Conservation (phyloP, 92 coral and sea anemone species). For the Porites divaricata region DNA sequence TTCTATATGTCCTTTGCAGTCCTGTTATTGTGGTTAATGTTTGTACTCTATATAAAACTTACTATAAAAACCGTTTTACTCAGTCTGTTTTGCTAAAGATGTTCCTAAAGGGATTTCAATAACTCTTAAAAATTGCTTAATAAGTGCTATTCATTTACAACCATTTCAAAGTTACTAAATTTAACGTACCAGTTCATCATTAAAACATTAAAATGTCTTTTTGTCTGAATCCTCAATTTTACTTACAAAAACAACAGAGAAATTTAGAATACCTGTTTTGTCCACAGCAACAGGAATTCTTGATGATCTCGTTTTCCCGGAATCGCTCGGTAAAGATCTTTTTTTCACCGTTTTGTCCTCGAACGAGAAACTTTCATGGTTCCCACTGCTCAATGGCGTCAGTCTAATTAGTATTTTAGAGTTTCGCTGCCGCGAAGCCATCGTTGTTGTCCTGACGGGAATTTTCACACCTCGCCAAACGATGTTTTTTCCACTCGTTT, state of each 20-base stretch:
- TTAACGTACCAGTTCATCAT: too few species aligned
- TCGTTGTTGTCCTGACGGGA: background rate
- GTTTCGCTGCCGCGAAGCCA: conserved; percentile 10
- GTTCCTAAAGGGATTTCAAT: too few species aligned
- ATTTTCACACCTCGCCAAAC: background rate
- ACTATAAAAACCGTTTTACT: too few species aligned
- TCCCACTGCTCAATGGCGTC: conserved; percentile 2
- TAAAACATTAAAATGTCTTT: too few species aligned
- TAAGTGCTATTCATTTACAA: too few species aligned
- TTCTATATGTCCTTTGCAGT: too few species aligned
- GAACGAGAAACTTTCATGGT: background rate
- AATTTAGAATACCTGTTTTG: background rate
- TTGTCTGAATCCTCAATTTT: too few species aligned
- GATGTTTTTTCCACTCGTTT: background rate
- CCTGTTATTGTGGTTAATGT: too few species aligned
- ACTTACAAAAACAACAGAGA: background rate
- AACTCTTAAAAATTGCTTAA: too few species aligned
- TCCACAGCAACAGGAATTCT: background rate
- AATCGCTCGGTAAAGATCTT: background rate
- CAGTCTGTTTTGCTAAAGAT: too few species aligned
- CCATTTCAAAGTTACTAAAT: too few species aligned
- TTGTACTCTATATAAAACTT: too few species aligned
- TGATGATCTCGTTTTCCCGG: background rate
- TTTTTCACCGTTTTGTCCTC: background rate
- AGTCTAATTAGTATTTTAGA: conserved; percentile 14